These are phyloP conservation scores for Drymonia ruficornis DNA, from an alignment of 2,888 invertebrate genomes.

Conservation along the genomic window DNA sequence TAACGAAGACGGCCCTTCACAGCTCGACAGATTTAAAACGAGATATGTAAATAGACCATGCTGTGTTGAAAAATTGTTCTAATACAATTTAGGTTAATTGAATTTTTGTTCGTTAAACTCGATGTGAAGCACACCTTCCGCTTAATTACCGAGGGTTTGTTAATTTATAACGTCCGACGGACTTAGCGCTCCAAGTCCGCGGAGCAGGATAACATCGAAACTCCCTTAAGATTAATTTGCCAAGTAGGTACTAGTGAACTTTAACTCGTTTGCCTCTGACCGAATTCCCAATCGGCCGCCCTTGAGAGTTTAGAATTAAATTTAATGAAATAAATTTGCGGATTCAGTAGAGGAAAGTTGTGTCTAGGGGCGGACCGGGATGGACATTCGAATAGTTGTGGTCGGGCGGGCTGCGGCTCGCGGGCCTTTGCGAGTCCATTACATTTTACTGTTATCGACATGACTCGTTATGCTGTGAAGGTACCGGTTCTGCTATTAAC, in stretches of 20 bases:
- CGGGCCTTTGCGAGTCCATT: conserved; percentile 27
- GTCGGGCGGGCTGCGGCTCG: conserved; percentile 23
- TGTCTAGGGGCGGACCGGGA: conserved; percentile 44
- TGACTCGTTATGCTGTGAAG: conserved; percentile 34
- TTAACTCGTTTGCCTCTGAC: conserved; percentile 81
- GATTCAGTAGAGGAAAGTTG: conserved; percentile 70
- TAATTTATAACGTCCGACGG: conserved; percentile 79
- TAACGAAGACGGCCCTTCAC: conserved; percentile 42
- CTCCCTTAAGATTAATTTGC: conserved; percentile 84
- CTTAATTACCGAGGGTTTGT: conserved; percentile 81
- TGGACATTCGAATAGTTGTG: conserved; percentile 49
- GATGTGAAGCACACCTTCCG: conserved; percentile 75
- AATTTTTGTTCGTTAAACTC: conserved; percentile 78
- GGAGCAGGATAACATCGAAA: conserved; percentile 77
- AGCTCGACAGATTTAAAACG: conserved; percentile 57
- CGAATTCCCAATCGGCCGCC: conserved; percentile 74
- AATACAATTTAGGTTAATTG: conserved; percentile 77
- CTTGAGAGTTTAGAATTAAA: conserved; percentile 79
- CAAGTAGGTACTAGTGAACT: conserved; percentile 75
- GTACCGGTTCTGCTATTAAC: conserved; percentile 35
- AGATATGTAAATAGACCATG: conserved; percentile 65
- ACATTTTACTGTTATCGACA: conserved; percentile 49
- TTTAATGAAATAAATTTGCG: conserved; percentile 81
- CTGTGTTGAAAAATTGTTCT: conserved; percentile 66
- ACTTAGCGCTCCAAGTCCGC: conserved; percentile 70